Conservation (phyloP, 2,797 vertebrate genomes). For the Tenualosa ilisha region DNA sequence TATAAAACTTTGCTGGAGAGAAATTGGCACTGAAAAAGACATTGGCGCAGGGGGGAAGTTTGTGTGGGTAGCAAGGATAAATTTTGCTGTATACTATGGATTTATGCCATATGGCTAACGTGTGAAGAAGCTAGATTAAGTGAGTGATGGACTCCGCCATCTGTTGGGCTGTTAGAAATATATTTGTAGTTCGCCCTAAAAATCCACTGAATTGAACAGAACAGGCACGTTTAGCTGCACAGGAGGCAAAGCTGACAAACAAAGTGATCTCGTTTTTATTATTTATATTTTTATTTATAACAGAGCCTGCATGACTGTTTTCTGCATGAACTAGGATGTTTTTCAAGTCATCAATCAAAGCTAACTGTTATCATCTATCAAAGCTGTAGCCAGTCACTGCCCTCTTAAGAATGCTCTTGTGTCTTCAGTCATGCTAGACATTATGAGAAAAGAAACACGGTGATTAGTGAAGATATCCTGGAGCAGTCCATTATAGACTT, state of each 20-base stretch:
- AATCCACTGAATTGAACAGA: background rate
- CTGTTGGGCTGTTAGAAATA: background rate
- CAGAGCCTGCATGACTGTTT: background rate
- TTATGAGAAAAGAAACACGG: background rate
- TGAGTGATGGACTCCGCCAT: background rate
- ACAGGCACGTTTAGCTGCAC: background rate
- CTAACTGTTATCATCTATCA: background rate
- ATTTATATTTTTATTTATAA: background rate
- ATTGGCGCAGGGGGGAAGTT: background rate
- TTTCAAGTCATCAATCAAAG: background rate
- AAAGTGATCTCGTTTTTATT: background rate
- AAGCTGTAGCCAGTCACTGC: background rate
- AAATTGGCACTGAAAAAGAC: background rate
- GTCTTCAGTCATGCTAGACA: background rate
- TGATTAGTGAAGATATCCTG: too few relatives aligned
- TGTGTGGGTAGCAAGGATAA: background rate
- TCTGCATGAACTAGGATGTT: background rate
- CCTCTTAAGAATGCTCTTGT: background rate
- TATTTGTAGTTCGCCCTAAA: background rate
- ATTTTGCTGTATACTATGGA: background rate
- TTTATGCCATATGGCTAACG: background rate
- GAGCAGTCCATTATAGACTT: constrained; percentile 10
- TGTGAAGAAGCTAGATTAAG: background rate
- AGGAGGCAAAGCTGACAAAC: background rate
- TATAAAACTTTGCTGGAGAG: background rate